Base-by-base conservation (phyloP, 2,888 invertebrate species). In the Euproctis similis region DNA sequence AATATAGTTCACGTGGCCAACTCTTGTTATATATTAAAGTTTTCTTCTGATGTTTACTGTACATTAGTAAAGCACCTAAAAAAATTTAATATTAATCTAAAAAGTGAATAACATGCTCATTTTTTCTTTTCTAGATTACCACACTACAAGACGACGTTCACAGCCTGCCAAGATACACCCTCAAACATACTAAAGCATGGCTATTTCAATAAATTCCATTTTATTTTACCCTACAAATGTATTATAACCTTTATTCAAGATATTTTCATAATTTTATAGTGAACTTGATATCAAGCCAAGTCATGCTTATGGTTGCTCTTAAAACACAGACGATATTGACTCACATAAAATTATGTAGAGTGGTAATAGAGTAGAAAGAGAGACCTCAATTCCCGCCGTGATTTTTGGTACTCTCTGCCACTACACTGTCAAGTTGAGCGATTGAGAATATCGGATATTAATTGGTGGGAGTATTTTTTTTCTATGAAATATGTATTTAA, bases 201-300 rank as follows among this genome's bases (percentile, higher is more conserved):
- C 41, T 34, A 38, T 42, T 53, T 44, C 29, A 46, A 50, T 56
- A 60, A 53, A 54, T 60, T 49, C 3, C 39, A 32, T 44, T 38
- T 53, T 54, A 60, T 46, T 56, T 39, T 48, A n/a, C 44, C 58
- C 42, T 51, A 44, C 53, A 47, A 53, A 57, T 55, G 46, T 56
- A 44, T 31, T 39, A n/a, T n/a, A n/a, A n/a, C n/a, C n/a, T n/a
- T n/a, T n/a, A n/a, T 42, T 33, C 28, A 39, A 49, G 46, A 48
- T 61, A 60, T 62, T 60, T 60, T 59, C 51, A 56, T 60, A 57
- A 60, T 61, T 63, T 59, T 56, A 62, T 59, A 45, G 53, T 46
- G 46, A 39, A 37, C 53, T 53, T 51, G 59, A 57, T 45, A 53
- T 41, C 44, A 50, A 53, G 59, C 59, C 59, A 63, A 60, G 38